A percentile compares a stretch with the other conserved stretches of the same genome.
phyloP scores from a whole-genome alignment of 30 jellyfish, hydroid and myxozoan species.

The Haliclystus octoradiatus region DNA sequence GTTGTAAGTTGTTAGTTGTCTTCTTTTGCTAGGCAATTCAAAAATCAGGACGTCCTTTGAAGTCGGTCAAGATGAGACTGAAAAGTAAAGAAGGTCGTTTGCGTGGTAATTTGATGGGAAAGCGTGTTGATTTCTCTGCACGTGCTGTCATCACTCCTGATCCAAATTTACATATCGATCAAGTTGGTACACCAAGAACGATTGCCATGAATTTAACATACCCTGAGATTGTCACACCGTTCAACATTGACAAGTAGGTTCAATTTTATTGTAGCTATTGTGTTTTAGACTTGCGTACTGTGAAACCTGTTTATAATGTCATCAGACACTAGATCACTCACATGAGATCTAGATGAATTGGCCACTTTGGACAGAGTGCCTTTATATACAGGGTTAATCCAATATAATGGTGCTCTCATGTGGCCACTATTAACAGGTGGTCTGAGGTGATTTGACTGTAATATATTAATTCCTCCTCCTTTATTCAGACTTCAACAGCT shows the following conservation, averaged over 20 bases:
- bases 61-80: slow-evolving; percentile 84
- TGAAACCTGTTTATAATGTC: no score
- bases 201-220: slow-evolving; percentile 97
- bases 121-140: slow-evolving; percentile 98
- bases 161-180: slow-evolving; percentile 98
- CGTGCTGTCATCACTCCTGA: slow-evolving; percentile 99
- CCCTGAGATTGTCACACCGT: slow-evolving; percentile 98
- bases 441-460: no score
- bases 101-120: slow-evolving; percentile 99
- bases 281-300: no score
- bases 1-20: background rate
- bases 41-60: slow-evolving; percentile 98
- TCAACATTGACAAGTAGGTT: slow-evolving; percentile 85
- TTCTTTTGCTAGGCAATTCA: slow-evolving; percentile 72
- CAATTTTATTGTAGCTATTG: no score
- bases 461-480: no score
- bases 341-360: no score
- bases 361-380: no score
- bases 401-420: no score
- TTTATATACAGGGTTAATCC: no score
- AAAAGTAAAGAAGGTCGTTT: slow-evolving; percentile 97
- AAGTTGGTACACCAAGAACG: slow-evolving; percentile 99
- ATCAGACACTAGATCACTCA: no score
- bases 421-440: no score
- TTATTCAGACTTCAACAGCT: slow-evolving; percentile 89